Base-by-base conservation (phyloP, 2,888 invertebrate species). In the Brachyptera risi region DNA sequence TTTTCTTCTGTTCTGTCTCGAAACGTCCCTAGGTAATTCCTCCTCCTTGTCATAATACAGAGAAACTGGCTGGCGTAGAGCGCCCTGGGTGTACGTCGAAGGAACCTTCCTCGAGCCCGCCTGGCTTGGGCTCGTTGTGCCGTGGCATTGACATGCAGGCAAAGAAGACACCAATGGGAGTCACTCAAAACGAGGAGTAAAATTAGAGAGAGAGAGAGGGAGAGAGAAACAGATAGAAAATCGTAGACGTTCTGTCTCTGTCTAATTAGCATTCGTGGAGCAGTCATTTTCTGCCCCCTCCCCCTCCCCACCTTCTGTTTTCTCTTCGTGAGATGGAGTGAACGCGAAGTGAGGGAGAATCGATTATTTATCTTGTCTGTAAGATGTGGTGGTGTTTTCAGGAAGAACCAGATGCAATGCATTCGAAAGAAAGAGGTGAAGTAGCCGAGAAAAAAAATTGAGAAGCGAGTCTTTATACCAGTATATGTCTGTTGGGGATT, bases 251-350 rank as follows among this genome's bases (percentile, higher is more conserved):
- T 56, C 71, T 68, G 69, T 72, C 72, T 71, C 69, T 65, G 69
- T 73, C 72, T 73, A 73, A 73, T 73, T 73, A 72, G 72, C 71
- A 71, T 70, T 70, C 70, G 69, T 69, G 69, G 66, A 70, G 69
- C 68, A 70, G 70, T 70, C 71, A 70, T 69, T 70, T 70, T 56
- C 40, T 40, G 59, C 47, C 31, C 31, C 24, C 44, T 27, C 37
- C 42, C 56, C 56, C 17, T 9, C 56, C 38, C 21, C 31, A 40
- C 44, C 26, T 23, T 42, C 37, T 31, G 31, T 26, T 11, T 37
- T 11, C 21, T 54, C 50, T 54, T 24, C 17, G 59, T 50, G 59
- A 50, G 59, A 59, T 49, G 57, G 59, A 37, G 59, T n/a, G n/a
- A n/a, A n/a, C n/a, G 35, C 19, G 17, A 15, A 26, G 61, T 23